A percentile compares a stretch with the other conserved stretches of the same genome.
These are phyloP conservation scores for Umimayanthus kanabou DNA, from an alignment of 92 coral and sea anemone species.

Conservation along the genomic window DNA sequence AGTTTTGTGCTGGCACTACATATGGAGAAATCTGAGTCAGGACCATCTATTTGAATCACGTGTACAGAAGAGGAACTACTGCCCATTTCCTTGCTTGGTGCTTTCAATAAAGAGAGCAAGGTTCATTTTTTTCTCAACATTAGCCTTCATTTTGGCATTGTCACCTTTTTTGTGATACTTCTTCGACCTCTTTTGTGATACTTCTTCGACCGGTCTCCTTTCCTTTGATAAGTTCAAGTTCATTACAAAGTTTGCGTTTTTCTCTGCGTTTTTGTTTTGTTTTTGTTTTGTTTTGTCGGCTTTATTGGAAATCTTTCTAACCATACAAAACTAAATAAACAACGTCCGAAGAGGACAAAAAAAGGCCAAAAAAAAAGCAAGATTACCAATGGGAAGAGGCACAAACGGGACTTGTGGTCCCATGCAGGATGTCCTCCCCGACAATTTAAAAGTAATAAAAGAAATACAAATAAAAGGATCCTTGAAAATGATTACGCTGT, in stretches of 20 bases:
- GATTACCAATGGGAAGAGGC: no score
- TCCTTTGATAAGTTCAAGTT: conserved; percentile 43
- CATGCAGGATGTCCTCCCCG: no score
- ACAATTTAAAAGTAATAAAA: no score
- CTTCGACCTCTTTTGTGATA: no score
- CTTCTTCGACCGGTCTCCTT: conserved; percentile 52
- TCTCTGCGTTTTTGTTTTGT: conserved; percentile 53
- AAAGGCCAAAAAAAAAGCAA: no score
- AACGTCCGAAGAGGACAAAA: no score
- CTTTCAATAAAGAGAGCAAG: conserved; percentile 20
- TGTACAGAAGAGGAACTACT: neutral
- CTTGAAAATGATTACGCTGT: no score
- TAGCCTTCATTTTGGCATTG: neutral
- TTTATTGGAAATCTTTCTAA: no score
- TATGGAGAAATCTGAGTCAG: neutral
- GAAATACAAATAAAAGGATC: no score
- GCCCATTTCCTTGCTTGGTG: neutral
- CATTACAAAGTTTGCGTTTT: conserved; percentile 43
- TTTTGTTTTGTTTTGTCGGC: no score
- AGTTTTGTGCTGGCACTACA: neutral
- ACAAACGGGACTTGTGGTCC: no score
- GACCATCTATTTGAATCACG: neutral
- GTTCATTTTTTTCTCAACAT: conserved; percentile 23
- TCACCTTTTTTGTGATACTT: conserved; percentile 13
- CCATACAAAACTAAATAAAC: no score